phyloP scores from a whole-genome alignment of 2,113 vertebrate species.

The Syrmaticus mikado region DNA sequence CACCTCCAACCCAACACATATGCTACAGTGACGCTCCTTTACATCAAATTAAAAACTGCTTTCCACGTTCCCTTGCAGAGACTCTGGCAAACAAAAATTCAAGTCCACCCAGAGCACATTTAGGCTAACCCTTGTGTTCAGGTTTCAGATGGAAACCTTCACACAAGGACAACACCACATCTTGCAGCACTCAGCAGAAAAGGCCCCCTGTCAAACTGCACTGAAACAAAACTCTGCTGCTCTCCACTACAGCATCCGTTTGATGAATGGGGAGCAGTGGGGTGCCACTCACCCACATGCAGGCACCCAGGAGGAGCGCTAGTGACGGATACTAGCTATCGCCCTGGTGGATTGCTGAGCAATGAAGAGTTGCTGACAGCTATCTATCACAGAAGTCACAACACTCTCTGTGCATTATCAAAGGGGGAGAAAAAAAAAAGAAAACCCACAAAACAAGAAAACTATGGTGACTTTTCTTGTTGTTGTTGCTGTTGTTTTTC shows the following conservation, averaged over 20 bases:
- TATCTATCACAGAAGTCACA: neutral
- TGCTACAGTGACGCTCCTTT: neutral
- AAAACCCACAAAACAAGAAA: neutral
- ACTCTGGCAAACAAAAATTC: neutral
- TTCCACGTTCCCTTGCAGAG: neutral
- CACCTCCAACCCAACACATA: neutral
- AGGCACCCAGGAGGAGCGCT: neutral
- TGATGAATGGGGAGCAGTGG: rapidly evolving
- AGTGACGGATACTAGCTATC: rapidly evolving
- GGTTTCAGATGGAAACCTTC: neutral
- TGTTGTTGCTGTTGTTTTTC: too few relatives aligned
- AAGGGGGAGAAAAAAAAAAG: neutral
- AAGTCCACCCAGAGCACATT: neutral
- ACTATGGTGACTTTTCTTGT: too few relatives aligned
- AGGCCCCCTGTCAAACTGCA: neutral
- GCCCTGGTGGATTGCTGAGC: rapidly evolving
- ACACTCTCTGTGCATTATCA: neutral
- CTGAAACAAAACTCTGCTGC: neutral
- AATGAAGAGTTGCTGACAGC: neutral
- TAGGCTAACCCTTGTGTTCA: neutral
- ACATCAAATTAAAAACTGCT: neutral
- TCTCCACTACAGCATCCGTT: neutral
- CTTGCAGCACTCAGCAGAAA: neutral
- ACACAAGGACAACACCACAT: neutral
- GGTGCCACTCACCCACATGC: neutral